Base-by-base conservation (phyloP, 2,797 vertebrate genomes). In the Rhinella marina region DNA sequence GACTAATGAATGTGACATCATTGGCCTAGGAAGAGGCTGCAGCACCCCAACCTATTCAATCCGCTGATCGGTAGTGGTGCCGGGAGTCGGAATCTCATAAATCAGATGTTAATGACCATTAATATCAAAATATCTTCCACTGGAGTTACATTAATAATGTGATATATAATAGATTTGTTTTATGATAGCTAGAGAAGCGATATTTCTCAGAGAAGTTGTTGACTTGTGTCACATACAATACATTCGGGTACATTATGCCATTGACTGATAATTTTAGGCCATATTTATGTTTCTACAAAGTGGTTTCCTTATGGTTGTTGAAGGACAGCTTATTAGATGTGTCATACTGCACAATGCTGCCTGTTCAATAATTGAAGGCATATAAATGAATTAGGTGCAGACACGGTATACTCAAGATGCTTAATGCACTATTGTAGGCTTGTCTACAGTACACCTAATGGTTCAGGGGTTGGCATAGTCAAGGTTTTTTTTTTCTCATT, bases 321-420 rank as follows among this genome's bases (percentile, higher is more conserved):
- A 57, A 59, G 56, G 56, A 59, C 56, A 32, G 78, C 21, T 41
- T 59, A 29, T 59, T 80, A 62, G n/a, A 73, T 17, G 27, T 54
- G 21, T 70, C 62, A 52, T 17, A 3, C 29, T 59, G 52, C 41
- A 56, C 54, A 59, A 57, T 72, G 57, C 6, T 41, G 19, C 3
- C 82, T 72, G 27, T 57, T 57, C 12, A 59, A 25, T 80, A 80
- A 57, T 80, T 80, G 11, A 80, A 80, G 25, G 17, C 27, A 80
- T 80, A 61, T 32, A 19, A 32, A 59, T 29, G 78, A 32, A 76
- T 76, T 12, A 61, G 78, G 7, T 1, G 9, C 27, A 10, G 56
- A 59, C 27, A 59, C n/a, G 1, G 29, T 57, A 25, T 50, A 29
- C 16, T 79, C 0, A 27, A 27, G 76, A 75, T 57, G 7, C 27